Conservation (phyloP, 2,888 invertebrate species). For the Pristionchus entomophagus region DNA sequence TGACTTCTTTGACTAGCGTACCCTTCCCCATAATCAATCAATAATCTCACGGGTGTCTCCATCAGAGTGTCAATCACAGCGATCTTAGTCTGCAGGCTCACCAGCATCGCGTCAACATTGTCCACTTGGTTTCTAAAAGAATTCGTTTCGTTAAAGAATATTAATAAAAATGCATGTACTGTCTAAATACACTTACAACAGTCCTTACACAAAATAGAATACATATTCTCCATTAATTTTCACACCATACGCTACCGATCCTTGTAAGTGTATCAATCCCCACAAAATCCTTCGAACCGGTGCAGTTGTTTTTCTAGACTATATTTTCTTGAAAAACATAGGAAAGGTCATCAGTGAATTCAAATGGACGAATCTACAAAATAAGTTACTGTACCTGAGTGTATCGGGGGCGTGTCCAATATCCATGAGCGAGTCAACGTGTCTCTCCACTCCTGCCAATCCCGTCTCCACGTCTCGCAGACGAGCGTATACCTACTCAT, state of each 20-base stretch:
- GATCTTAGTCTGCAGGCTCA: constrained; percentile 72
- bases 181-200: too few relatives aligned
- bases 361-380: too few relatives aligned
- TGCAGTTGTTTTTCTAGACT: too few relatives aligned
- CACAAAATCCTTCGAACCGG: too few relatives aligned
- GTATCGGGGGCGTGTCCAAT: constrained; percentile 5
- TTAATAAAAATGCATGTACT: too few relatives aligned
- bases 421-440: constrained; percentile 42
- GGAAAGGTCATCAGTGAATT: too few relatives aligned
- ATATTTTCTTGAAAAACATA: too few relatives aligned
- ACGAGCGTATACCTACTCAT: constrained; percentile 49
- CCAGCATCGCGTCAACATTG: constrained; percentile 67
- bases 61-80: constrained; percentile 69
- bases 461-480: constrained; percentile 49
- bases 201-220: too few relatives aligned
- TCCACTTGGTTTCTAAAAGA: constrained; percentile 65
- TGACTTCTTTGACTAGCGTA: background rate
- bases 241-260: too few relatives aligned
- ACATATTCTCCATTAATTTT: too few relatives aligned
- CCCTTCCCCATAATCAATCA: background rate
- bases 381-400: constrained; percentile 24
- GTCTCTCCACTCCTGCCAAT: constrained; percentile 41
- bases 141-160: too few relatives aligned
- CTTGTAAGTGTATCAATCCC: too few relatives aligned
- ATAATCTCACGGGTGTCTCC: constrained; percentile 54